These are phyloP conservation scores for Papilio gigon DNA, from an alignment of 2,888 invertebrate genomes.

Conservation along the genomic window DNA sequence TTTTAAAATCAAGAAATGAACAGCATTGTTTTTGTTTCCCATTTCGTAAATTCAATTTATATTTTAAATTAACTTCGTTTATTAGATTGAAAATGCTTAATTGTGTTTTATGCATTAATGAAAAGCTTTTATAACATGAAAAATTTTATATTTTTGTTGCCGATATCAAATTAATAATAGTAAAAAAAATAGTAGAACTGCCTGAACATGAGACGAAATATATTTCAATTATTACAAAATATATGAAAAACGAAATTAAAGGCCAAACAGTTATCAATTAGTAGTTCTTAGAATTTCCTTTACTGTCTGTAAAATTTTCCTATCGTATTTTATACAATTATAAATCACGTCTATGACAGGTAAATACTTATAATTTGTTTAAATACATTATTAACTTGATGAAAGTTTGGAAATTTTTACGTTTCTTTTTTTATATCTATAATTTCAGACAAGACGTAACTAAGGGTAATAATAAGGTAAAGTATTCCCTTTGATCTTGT, in stretches of 20 bases:
- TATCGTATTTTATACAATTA: too few species aligned
- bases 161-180: too few species aligned
- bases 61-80: not conserved
- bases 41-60: slow-evolving; percentile 2
- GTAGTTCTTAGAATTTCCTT: too few species aligned
- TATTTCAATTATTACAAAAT: too few species aligned
- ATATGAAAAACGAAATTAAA: too few species aligned
- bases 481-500: not conserved
- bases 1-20: slow-evolving; percentile 40
- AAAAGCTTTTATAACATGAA: not conserved
- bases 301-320: too few species aligned
- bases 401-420: not conserved
- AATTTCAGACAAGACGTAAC: not conserved
- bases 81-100: not conserved
- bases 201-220: too few species aligned
- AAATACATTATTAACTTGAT: not conserved
- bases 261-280: too few species aligned
- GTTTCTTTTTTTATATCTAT: not conserved
- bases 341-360: too few species aligned
- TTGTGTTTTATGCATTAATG: not conserved
- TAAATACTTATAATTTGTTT: too few species aligned
- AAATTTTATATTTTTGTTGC: too few species aligned
- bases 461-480: slow-evolving; percentile 2
- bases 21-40: slow-evolving; percentile 16
- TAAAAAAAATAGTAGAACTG: too few species aligned